A percentile compares a stretch with the other conserved stretches of the same genome.
These are phyloP conservation scores for Stenurella melanura DNA, from an alignment of 2,888 invertebrate genomes.

Conservation along the genomic window DNA sequence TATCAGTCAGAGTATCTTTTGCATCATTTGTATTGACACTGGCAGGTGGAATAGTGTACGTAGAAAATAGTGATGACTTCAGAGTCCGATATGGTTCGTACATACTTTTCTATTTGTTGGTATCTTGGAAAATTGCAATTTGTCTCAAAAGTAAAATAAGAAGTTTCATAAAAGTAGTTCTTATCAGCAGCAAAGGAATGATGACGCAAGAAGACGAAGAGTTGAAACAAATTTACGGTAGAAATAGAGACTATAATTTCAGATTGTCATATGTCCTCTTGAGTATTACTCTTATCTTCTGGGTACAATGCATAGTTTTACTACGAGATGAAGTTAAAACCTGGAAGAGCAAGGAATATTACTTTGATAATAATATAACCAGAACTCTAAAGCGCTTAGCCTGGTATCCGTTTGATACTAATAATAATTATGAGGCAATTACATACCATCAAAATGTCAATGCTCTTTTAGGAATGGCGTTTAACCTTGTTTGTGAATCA, in stretches of 20 bases:
- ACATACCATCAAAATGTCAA: conserved; percentile 16
- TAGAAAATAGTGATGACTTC: not conserved
- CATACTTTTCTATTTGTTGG: not conserved
- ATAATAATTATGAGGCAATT: conserved; percentile 2
- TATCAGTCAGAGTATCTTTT: not conserved
- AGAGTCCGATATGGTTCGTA: not conserved
- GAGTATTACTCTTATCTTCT: not conserved
- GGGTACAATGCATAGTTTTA: not conserved
- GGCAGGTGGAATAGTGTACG: not conserved
- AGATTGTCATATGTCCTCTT: conserved; percentile 7
- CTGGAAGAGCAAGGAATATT: conserved; percentile 9
- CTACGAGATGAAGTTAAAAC: not conserved
- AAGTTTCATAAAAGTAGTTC: conserved; percentile 18
- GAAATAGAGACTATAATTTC: conserved; percentile 21
- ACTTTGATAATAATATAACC: not conserved
- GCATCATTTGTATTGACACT: not conserved
- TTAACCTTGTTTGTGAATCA: conserved; percentile 25
- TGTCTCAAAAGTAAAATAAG: conserved; percentile 2
- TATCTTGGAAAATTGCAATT: conserved; percentile 15
- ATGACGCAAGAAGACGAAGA: not conserved
- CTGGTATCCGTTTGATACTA: conserved; percentile 30
- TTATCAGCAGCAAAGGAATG: not conserved
- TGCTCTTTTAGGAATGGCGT: not conserved
- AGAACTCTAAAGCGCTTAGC: not conserved
- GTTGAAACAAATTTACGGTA: not conserved